Evolutionary conservation across 2,888 invertebrate genomes (phyloP), one percentile per base, ranked within the genome.

Genomic region (Philonicus albiceps): DNA sequence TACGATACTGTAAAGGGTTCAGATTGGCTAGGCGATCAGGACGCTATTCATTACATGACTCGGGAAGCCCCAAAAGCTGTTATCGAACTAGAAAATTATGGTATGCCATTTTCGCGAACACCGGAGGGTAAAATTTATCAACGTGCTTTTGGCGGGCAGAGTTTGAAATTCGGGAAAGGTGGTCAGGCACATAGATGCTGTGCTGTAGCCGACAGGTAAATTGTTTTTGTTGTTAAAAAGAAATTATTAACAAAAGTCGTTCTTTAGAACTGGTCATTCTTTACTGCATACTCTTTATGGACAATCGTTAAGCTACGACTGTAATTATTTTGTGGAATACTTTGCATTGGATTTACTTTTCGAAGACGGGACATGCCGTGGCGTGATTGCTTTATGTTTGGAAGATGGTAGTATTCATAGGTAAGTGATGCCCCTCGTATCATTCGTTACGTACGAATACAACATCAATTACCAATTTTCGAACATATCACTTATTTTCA

Each of bases 1-100:
- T 99, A 98, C 91, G 99, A 99, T 91, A 99, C 99, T 6, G 97
- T 99, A 0, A 99, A 99, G 93, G 99, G 99, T 43, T 99, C 98
- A 83, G 99, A 99, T 94, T 99, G 99, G 99, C 94, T 99, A 34
- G 99, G 99, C 89, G 99, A 99, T 92, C 97, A 98, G 93, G 98
- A 99, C 93, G 99, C 99, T 85, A 99, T 99, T 90, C 99, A 99
- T 92, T 99, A 98, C 93, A 97, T 99, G 97, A 97, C 99, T 1
- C 95, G 96, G 88, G 97, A 98, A 92, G 98, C 98, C 0, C 96
- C 97, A 0, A 95, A 96, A 89, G 97, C 97, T 49, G 98, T 99
- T n/a, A 96, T 96, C 90, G 99, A 99, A 91, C 93, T 97, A 86
- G 97, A 97, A 92, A 97, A 97, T 92, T 96, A 96, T 90, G 99